A percentile compares a stretch with the other conserved stretches of the same genome.
Conservation (phyloP, 2,888 invertebrate genomes). For the Parnassius orleans region DNA sequence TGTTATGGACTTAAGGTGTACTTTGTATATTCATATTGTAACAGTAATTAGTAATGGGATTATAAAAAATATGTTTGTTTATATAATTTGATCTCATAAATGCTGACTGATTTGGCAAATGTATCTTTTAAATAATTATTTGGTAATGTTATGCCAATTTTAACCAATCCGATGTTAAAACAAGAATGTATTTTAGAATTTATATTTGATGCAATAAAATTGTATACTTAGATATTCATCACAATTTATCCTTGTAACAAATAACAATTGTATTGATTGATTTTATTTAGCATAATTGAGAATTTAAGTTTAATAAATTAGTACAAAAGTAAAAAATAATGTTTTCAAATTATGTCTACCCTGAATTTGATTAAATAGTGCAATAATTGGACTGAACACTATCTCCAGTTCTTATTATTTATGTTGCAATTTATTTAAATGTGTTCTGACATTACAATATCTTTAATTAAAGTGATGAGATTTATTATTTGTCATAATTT, state of each 20-base stretch:
- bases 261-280: slow-evolving; percentile 40
- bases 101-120: slow-evolving; percentile 51
- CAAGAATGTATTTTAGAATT: slow-evolving; percentile 34
- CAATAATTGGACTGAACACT: slow-evolving; percentile 48
- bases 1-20: slow-evolving; percentile 29
- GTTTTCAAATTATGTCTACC: slow-evolving; percentile 35
- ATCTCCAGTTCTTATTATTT: slow-evolving; percentile 24
- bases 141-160: slow-evolving; percentile 28
- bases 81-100: slow-evolving; percentile 68
- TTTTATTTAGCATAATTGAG: slow-evolving; percentile 43
- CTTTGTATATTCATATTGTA: slow-evolving; percentile 29
- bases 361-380: slow-evolving; percentile 45
- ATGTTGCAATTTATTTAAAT: slow-evolving; percentile 19
- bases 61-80: slow-evolving; percentile 35
- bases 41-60: slow-evolving; percentile 32
- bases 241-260: slow-evolving; percentile 44
- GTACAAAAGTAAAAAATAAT: slow-evolving; percentile 61
- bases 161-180: slow-evolving; percentile 24
- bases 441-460: slow-evolving; percentile 38
- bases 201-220: slow-evolving; percentile 36
- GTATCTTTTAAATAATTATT: slow-evolving; percentile 30
- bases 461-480: slow-evolving; percentile 70
- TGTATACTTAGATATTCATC: slow-evolving; percentile 44
- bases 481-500: slow-evolving; percentile 72
- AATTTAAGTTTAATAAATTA: slow-evolving; percentile 63